These are phyloP conservation scores for Smittia aterrima DNA, from an alignment of 2,888 invertebrate genomes.

Conservation along the genomic window DNA sequence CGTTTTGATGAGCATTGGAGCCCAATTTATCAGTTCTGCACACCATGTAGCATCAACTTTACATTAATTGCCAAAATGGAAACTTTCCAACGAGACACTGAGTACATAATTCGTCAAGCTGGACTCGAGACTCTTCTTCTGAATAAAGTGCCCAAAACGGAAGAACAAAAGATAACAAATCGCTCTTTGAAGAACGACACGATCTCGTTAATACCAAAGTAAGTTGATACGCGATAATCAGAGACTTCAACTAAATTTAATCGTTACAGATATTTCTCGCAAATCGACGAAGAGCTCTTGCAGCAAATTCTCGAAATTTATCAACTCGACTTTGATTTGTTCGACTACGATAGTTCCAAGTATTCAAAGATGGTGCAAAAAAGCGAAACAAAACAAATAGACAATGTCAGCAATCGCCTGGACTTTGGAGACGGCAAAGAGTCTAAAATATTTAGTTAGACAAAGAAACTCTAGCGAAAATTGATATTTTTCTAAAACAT, in stretches of 20 bases:
- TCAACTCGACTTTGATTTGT: slow-evolving; percentile 67
- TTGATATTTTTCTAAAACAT: slow-evolving; percentile 33
- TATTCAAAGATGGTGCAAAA: slow-evolving; percentile 57
- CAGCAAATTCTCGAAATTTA: slow-evolving; percentile 63
- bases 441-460: slow-evolving; percentile 22
- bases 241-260: slow-evolving; percentile 47
- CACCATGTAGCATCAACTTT: slow-evolving; percentile 65
- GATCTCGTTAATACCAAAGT: slow-evolving; percentile 59
- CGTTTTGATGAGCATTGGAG: slow-evolving; percentile 66
- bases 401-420: slow-evolving; percentile 21
- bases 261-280: slow-evolving; percentile 56
- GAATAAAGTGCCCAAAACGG: slow-evolving; percentile 55
- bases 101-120: slow-evolving; percentile 61
- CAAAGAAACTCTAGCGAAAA: slow-evolving; percentile 13
- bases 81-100: slow-evolving; percentile 61
- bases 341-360: slow-evolving; percentile 62
- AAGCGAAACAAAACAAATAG: background rate
- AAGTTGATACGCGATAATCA: slow-evolving; percentile 46
- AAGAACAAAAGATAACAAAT: slow-evolving; percentile 57
- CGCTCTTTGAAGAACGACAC: slow-evolving; percentile 48
- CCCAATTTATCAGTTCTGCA: slow-evolving; percentile 63
- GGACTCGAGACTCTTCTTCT: slow-evolving; percentile 59
- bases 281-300: slow-evolving; percentile 59
- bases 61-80: slow-evolving; percentile 65
- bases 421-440: slow-evolving; percentile 18